Evolutionary conservation across 2,888 invertebrate genomes (phyloP), one percentile per base, ranked within the genome.

Genomic region (Meta bourneti): DNA sequence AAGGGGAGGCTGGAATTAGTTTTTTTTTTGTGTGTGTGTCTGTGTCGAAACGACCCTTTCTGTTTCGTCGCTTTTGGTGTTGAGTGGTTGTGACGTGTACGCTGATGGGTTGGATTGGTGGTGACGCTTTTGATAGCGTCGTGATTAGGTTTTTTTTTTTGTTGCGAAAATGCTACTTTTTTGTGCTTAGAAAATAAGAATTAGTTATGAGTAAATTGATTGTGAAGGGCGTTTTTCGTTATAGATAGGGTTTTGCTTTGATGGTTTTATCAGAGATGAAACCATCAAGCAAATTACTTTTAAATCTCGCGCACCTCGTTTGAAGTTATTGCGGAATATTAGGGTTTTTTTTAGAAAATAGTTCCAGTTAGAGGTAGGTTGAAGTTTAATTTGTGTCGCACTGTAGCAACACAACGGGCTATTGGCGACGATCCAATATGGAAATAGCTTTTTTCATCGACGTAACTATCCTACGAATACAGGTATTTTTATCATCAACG

Each of bases 81-180:
- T 52, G 49, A 79, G 79, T 79, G 79, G 79, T 11, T 79, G 54
- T 79, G 79, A 79, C 79, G 79, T 79, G 79, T 79, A 20, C 49
- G 49, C 49, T 79, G 20, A 9, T 51, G 54, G 9, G 54, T 19
- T 16, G 78, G 78, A 52, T 49, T 13, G 78, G 54, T 19, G 54
- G 13, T 79, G 61, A 61, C 34, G 20, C 34, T 11, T 54, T 20
- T 20, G 19, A 6, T 9, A 16, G 61, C 13, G 16, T 61, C 5
- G 61, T 11, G 61, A 61, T 61, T 61, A 5, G 2, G 61, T 11
- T 61, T 61, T 61, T 9, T 61, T 61, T 61, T 61, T 61, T 61
- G 13, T 61, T 13, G 61, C 61, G 16, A 61, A 61, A 34, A 34
- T 34, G 61, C 8, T 61, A 9, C 13, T 61, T 61, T 61, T 61